Conservation (phyloP, 2,888 invertebrate species). For the Electrophaes corylata region DNA sequence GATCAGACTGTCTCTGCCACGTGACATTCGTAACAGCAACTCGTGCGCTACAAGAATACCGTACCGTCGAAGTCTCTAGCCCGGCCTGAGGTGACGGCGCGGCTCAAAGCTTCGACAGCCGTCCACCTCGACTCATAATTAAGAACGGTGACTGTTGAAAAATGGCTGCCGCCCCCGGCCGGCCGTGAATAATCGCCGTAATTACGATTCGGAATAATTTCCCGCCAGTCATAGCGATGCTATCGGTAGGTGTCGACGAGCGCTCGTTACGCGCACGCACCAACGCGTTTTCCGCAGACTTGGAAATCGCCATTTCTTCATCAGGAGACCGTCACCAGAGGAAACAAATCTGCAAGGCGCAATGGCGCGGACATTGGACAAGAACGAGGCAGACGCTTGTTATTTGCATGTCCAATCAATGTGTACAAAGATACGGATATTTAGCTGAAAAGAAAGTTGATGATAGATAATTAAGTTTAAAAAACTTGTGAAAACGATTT, state of each 20-base stretch:
- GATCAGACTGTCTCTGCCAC: neutral
- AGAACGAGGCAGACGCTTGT: neutral
- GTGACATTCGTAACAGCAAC: conserved; percentile 8
- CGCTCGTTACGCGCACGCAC: conserved; percentile 82
- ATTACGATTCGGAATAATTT: conserved; percentile 85
- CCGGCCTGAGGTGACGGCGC: conserved; percentile 80
- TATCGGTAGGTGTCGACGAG: conserved; percentile 84
- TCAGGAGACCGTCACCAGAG: neutral
- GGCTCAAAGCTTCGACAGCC: conserved; percentile 84
- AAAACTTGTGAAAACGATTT: too few relatives aligned
- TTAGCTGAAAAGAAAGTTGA: too few relatives aligned
- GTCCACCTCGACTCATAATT: conserved; percentile 83
- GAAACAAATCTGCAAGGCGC: neutral
- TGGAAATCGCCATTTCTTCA: conserved; percentile 68
- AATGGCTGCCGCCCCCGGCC: conserved; percentile 84
- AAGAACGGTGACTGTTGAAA: conserved; percentile 85
- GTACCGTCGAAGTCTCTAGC: conserved; percentile 52
- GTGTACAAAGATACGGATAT: too few relatives aligned
- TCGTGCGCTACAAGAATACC: conserved; percentile 43
- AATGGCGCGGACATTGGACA: neutral
- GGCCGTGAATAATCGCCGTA: conserved; percentile 85
- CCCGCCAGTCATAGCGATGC: conserved; percentile 84
- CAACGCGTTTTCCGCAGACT: conserved; percentile 47
- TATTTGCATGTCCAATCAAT: too few relatives aligned
- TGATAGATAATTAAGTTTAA: too few relatives aligned